Evolutionary conservation across 2,888 invertebrate genomes (phyloP), one percentile per base, ranked within the genome.

Genomic region (Desoria tigrina): DNA sequence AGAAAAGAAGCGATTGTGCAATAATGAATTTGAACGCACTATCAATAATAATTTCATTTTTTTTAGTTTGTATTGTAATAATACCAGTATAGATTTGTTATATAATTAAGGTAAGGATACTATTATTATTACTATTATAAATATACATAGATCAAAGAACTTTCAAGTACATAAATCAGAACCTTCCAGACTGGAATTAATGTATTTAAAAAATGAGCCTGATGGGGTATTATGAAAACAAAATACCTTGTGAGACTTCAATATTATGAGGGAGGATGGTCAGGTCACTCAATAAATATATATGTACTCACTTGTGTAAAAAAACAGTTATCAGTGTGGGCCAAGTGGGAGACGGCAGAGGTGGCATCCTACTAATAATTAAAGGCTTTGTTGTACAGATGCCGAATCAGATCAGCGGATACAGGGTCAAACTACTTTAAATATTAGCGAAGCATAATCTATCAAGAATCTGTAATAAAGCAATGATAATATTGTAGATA

Each of bases 21-120:
- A 58, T 58, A 58, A 58, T 45, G 16, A 24, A 58, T n/a, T 45
- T 58, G 42, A 27, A 58, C 45, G 58, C 58, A 58, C 58, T 58
- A 58, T 58, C 58, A 58, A 42, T 26, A 39, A 23, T 53, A 28
- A 57, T 28, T 18, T 32, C 32, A 28, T 55, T 55, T 45, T 21
- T n/a, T 6, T 45, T 45, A 45, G 4, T 9, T 45, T 45, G n/a
- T 45, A 45, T 16, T 21, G 45, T 21, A 16, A 45, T 11, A 7
- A 32, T 32, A 32, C 32, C 4, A 32, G 45, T 18, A 9, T 39
- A 9, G n/a, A 18, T 18, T 39, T 39, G 18, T 18, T 6, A 18
- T 4, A 18, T 45, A 45, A 21, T 45, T 18, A 45, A 18, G 9
- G 39, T 39, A 39, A 39, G 16, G 9, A 11, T 39, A 39, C 9